phyloP scores from a whole-genome alignment of 2,113 vertebrate genomes.

The Ranitomeya variabilis region DNA sequence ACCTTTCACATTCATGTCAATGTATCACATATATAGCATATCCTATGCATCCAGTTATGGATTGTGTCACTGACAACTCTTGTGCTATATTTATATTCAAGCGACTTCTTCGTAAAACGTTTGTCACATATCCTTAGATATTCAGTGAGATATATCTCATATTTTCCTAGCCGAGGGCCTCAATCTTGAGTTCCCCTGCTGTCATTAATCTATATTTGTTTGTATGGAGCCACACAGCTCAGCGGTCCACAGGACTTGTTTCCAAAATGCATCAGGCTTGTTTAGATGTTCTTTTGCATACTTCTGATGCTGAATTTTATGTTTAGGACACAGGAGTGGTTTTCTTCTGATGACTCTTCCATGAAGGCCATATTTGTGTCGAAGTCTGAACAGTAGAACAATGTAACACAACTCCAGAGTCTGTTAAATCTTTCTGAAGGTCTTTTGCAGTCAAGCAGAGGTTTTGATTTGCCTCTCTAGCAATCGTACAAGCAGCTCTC shows the following conservation, averaged over 20 bases:
- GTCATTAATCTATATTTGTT: slow-evolving; percentile 35
- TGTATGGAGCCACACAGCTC: neutral
- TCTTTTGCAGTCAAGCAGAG: too few relatives aligned
- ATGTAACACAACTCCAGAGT: neutral
- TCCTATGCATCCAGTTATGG: neutral
- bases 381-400: neutral
- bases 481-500: too few relatives aligned
- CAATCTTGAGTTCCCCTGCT: neutral
- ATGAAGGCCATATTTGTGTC: too few relatives aligned
- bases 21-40: neutral
- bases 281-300: too few relatives aligned
- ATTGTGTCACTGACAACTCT: neutral
- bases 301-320: too few relatives aligned
- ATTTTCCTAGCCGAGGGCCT: neutral
- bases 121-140: slow-evolving; percentile 1
- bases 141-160: neutral
- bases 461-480: too few relatives aligned
- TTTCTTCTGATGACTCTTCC: too few relatives aligned
- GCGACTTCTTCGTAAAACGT: slow-evolving; percentile 1
- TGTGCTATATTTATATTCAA: slow-evolving; percentile 23
- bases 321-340: too few relatives aligned
- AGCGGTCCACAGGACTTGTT: neutral
- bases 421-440: too few relatives aligned
- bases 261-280: too few relatives aligned
- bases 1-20: neutral